A percentile compares a stretch with the other conserved stretches of the same genome.
Conservation (phyloP, 2,888 invertebrate genomes). For the Athalia cordata region DNA sequence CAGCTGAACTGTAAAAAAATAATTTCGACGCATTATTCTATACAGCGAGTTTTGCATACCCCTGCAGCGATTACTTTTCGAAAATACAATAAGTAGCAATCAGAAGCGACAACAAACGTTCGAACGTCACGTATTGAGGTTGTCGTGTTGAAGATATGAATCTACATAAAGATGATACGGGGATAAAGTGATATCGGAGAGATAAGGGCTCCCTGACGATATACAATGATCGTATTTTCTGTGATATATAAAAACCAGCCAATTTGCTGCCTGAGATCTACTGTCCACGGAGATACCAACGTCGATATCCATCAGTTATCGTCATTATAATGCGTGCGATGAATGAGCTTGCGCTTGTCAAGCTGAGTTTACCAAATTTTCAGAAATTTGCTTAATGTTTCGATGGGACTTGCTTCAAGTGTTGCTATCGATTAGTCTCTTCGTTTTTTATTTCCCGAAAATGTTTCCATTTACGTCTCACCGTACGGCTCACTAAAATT, state of each 20-base stretch:
- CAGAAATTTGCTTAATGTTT: too few species aligned
- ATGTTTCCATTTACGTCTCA: background rate
- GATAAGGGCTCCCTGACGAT: background rate
- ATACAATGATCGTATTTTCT: slow-evolving; percentile 5
- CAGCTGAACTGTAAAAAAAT: too few species aligned
- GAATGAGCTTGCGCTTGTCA: background rate
- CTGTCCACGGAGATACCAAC: background rate
- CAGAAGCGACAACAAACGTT: slow-evolving; percentile 18
- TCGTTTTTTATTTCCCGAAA: too few species aligned
- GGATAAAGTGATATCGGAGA: slow-evolving; percentile 1
- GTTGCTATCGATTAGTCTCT: too few species aligned
- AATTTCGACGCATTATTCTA: too few species aligned
- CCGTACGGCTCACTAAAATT: background rate
- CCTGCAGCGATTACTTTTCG: background rate
- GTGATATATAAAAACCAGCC: background rate
- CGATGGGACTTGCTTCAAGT: too few species aligned
- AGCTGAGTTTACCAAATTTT: background rate
- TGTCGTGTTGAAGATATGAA: slow-evolving; percentile 26
- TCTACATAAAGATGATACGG: slow-evolving; percentile 33
- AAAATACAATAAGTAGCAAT: background rate
- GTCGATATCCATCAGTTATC: slow-evolving; percentile 7
- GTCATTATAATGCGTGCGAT: background rate
- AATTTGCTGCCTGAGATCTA: slow-evolving; percentile 14
- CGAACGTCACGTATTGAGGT: slow-evolving; percentile 20
- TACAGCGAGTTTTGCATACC: background rate